A percentile compares a stretch with the other conserved stretches of the same genome.
These are phyloP conservation scores for Amblyopsis rosae DNA, from an alignment of 2,113 vertebrate genomes.

Conservation along the genomic window DNA sequence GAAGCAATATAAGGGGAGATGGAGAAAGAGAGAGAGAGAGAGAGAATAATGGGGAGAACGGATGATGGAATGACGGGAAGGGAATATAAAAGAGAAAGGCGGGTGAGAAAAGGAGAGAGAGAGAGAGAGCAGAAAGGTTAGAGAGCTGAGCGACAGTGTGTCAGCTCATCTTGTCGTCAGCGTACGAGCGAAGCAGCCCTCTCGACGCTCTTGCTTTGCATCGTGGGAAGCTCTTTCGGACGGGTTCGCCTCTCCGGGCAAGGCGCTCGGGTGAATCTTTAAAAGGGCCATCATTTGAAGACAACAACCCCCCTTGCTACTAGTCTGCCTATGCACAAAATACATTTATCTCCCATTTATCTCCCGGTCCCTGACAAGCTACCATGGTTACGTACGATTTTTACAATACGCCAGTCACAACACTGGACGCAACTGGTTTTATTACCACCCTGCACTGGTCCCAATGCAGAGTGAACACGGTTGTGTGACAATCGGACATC, in stretches of 20 bases:
- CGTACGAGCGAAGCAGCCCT: constrained; percentile 34
- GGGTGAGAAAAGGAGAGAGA: constrained; percentile 38
- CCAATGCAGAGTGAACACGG: constrained; percentile 12
- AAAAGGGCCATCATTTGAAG: constrained; percentile 20
- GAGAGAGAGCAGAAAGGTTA: constrained; percentile 60
- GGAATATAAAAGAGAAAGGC: constrained; percentile 54
- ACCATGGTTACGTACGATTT: constrained; percentile 17
- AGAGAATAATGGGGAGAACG: constrained; percentile 15
- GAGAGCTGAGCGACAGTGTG: constrained; percentile 28
- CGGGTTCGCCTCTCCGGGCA: not conserved
- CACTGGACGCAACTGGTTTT: constrained; percentile 38
- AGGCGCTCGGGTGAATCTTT: constrained; percentile 30
- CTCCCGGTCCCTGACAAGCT: not conserved
- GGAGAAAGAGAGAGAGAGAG: constrained; percentile 3
- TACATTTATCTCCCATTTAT: not conserved
- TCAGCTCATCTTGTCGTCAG: constrained; percentile 37
- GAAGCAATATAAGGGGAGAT: constrained; percentile 33
- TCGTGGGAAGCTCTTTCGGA: constrained; percentile 32
- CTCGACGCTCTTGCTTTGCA: constrained; percentile 23
- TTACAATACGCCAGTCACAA: constrained; percentile 28
- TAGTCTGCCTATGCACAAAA: constrained; percentile 6
- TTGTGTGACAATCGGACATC: not conserved
- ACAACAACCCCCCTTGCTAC: constrained; percentile 16
- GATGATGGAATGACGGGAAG: constrained; percentile 56
- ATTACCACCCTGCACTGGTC: constrained; percentile 8